Percentiles rank a stretch among this genome's conserved stretches.
phyloP scores from a whole-genome alignment of 2,113 vertebrate species.

The Brachypteracias leptosomus region DNA sequence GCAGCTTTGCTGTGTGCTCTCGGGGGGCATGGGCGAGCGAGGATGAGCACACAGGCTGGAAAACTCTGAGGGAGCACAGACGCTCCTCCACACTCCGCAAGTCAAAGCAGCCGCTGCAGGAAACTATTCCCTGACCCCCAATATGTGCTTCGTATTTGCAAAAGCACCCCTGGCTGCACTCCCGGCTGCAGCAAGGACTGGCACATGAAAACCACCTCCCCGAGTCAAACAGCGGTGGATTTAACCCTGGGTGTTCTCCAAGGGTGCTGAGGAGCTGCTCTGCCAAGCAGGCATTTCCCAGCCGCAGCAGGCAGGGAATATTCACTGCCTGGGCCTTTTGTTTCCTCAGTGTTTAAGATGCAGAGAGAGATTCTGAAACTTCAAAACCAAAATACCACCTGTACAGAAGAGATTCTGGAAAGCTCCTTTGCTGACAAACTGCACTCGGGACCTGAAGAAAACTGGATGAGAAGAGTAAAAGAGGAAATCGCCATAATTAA shows the following conservation, averaged over 20 bases:
- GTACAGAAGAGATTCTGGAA: not conserved
- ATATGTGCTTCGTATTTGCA: not conserved
- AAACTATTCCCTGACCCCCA: fast-evolving
- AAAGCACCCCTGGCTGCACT: not conserved
- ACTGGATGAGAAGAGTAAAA: conserved; percentile 3
- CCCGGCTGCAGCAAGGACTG: not conserved
- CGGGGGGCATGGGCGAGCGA: fast-evolving
- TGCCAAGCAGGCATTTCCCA: not conserved
- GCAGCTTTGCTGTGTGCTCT: not conserved
- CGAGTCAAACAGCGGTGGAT: not conserved
- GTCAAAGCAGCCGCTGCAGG: not conserved
- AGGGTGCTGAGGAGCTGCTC: not conserved
- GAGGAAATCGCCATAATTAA: conserved; percentile 47
- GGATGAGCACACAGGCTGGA: not conserved
- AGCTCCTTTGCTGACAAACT: not conserved
- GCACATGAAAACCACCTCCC: not conserved
- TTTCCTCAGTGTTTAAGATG: conserved; percentile 53
- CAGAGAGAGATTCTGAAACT: not conserved
- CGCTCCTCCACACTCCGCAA: fast-evolving
- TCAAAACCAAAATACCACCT: not conserved
- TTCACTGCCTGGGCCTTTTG: not conserved
- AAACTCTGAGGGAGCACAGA: not conserved
- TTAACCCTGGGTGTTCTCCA: not conserved
- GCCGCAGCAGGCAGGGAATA: fast-evolving
- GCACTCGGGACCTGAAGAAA: not conserved